Evolutionary conservation across 2,797 vertebrate genomes (phyloP).

Genomic region (Arremon aurantiirostris): DNA sequence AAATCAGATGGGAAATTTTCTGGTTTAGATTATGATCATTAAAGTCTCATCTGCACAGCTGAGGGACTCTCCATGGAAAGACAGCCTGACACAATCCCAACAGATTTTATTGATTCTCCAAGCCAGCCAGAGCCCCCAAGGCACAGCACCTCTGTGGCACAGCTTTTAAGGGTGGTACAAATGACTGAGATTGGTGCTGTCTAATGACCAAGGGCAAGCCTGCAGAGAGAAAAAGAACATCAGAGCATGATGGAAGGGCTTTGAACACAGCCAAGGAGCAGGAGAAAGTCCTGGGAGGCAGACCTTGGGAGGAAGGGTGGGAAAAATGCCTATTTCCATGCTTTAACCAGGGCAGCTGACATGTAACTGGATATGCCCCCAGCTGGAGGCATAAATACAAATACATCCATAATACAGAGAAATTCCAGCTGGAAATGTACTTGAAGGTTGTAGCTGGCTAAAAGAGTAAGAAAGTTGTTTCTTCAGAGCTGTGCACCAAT

Average conservation of each 20-base stretch:
- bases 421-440: not conserved
- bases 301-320: not conserved
- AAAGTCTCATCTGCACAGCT: not conserved
- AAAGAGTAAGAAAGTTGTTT: not conserved
- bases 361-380: accelerated
- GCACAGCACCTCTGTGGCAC: not conserved
- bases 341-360: not conserved
- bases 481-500: not conserved
- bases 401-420: not conserved
- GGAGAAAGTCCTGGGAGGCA: not conserved
- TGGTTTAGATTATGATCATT: not conserved
- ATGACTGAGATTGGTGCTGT: not conserved
- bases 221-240: not conserved
- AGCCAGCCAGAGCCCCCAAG: not conserved
- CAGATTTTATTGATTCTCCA: not conserved
- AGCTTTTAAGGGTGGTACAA: not conserved
- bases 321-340: not conserved
- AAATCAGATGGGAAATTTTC: not conserved
- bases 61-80: not conserved
- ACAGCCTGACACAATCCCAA: not conserved
- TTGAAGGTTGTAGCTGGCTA: not conserved
- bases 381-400: not conserved
- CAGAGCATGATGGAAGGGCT: not conserved
- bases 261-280: not conserved
- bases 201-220: not conserved